Percentiles rank a stretch among this genome's conserved stretches.
These are phyloP conservation scores for Neodon shergylaensis DNA, from an alignment of 2,113 vertebrate species.

Conservation along the genomic window DNA sequence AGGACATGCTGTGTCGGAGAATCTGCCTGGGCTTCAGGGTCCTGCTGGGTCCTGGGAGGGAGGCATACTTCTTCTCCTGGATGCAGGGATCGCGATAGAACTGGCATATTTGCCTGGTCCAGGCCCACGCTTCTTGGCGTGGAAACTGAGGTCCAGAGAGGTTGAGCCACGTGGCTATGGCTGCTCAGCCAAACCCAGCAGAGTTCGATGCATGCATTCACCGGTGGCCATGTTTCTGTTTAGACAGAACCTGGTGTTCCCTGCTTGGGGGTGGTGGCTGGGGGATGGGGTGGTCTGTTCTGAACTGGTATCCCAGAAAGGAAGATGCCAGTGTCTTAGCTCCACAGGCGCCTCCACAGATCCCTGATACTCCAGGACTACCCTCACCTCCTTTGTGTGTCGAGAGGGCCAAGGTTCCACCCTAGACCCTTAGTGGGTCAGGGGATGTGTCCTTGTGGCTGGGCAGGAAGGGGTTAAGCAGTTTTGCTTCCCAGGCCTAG, in stretches of 20 bases:
- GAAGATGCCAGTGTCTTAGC: neutral
- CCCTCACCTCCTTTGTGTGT: neutral
- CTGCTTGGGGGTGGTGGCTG: neutral
- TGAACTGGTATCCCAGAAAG: neutral
- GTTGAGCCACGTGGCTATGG: rapidly evolving
- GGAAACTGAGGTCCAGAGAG: slow-evolving; percentile 46
- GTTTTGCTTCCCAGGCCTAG: neutral
- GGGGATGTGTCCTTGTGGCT: neutral
- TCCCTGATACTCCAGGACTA: neutral
- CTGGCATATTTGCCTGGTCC: neutral
- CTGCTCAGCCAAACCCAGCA: neutral
- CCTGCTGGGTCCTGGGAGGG: neutral
- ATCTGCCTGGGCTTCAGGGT: neutral
- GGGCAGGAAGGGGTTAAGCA: slow-evolving; percentile 71
- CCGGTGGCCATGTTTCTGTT: neutral
- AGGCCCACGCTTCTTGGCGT: neutral
- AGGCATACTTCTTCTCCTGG: neutral
- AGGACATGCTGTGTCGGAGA: neutral
- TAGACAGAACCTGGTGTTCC: neutral
- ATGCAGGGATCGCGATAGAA: neutral
- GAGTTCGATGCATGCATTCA: neutral
- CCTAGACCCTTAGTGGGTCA: neutral
- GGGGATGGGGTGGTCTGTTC: neutral
- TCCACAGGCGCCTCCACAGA: neutral
- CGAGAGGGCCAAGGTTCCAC: neutral